Percentiles rank a stretch among this genome's conserved stretches.
Evolutionary conservation across 2,797 vertebrate species (phyloP).

Genomic region (Sparus aurata): DNA sequence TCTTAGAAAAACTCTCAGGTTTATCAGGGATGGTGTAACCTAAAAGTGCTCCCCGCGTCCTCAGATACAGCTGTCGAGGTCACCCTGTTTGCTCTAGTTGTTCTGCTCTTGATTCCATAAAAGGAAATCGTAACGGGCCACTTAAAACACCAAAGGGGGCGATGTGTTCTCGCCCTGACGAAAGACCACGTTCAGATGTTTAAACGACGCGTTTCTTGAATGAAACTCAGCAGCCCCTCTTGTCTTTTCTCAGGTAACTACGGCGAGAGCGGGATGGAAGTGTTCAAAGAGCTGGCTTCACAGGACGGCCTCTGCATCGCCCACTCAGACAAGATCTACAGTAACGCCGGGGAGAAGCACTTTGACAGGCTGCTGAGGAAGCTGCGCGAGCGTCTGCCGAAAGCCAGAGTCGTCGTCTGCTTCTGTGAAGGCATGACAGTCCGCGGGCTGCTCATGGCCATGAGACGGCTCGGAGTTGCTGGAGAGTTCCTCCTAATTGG

Average conservation of each 20-base stretch:
- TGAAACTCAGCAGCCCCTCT: slow-evolving; percentile 44
- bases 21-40: neutral
- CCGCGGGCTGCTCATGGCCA: slow-evolving; percentile 94
- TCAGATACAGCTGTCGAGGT: slow-evolving; percentile 31
- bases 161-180: neutral
- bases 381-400: slow-evolving; percentile 93
- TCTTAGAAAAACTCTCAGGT: neutral
- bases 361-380: slow-evolving; percentile 96
- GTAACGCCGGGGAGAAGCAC: slow-evolving; percentile 96
- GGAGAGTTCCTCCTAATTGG: slow-evolving; percentile 96
- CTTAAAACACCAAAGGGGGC: slow-evolving; percentile 19
- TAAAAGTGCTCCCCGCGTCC: slow-evolving; percentile 11
- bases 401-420: slow-evolving; percentile 96
- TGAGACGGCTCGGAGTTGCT: slow-evolving; percentile 93
- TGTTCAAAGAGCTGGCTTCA: slow-evolving; percentile 96
- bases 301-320: slow-evolving; percentile 97
- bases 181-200: too few species aligned
- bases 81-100: slow-evolving; percentile 33
- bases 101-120: slow-evolving; percentile 45
- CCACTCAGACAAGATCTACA: slow-evolving; percentile 99
- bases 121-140: slow-evolving; percentile 24
- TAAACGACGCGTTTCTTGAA: neutral
- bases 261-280: slow-evolving; percentile 98
- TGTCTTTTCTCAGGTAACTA: slow-evolving; percentile 91
- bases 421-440: slow-evolving; percentile 99